These are phyloP conservation scores for Psix sp. DNA, from an alignment of 1,140 invertebrate species.

Conservation along the genomic window DNA sequence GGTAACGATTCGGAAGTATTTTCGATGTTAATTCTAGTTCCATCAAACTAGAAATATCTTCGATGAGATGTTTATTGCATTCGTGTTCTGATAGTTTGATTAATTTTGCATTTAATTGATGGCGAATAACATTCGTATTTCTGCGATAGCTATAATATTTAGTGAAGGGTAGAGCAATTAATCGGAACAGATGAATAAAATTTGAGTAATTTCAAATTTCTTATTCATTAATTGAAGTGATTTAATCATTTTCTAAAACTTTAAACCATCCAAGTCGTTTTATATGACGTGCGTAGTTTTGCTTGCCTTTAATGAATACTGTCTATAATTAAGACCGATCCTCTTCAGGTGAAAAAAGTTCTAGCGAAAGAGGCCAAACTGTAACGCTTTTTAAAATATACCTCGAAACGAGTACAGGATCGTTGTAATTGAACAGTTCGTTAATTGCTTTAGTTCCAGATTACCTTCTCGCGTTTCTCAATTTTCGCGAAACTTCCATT, in stretches of 20 bases:
- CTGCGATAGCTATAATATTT: no score
- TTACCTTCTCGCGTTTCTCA: slow-evolving; percentile 49
- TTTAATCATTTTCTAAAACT: not conserved
- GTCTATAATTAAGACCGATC: slow-evolving; percentile 63
- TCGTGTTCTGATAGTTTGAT: no score
- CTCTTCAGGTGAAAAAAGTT: slow-evolving; percentile 48
- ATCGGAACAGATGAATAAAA: no score
- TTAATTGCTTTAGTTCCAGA: slow-evolving; percentile 63
- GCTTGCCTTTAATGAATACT: slow-evolving; percentile 38
- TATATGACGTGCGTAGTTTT: slow-evolving; percentile 20
- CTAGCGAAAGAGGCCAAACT: slow-evolving; percentile 45
- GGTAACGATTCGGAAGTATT: not conserved
- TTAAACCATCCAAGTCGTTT: slow-evolving; percentile 1
- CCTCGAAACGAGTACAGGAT: slow-evolving; percentile 32
- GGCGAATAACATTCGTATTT: no score
- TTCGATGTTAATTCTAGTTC: no score
- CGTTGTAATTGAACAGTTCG: slow-evolving; percentile 48
- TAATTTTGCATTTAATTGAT: no score
- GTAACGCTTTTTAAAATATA: slow-evolving; percentile 49
- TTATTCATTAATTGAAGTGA: no score
- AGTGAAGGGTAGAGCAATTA: no score
- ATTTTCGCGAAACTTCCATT: slow-evolving; percentile 51
- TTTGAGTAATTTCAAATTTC: no score
- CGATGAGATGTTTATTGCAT: no score
- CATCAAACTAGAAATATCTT: no score